Base-by-base conservation (phyloP, 92 coral and sea anemone genomes). In the Phenganax marumi region DNA sequence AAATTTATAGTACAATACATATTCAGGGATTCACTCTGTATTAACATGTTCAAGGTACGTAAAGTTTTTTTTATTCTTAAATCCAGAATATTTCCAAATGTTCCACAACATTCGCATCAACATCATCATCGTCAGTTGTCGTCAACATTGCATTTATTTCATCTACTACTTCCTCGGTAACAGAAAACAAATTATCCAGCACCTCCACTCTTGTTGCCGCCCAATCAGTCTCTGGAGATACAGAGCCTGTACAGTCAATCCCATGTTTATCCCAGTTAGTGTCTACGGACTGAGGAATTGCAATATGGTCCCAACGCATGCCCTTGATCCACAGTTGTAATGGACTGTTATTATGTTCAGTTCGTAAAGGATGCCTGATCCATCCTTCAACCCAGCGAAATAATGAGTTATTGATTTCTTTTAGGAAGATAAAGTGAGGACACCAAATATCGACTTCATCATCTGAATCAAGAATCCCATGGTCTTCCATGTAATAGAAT, bases 401-500 rank as follows among this genome's bases (percentile, higher is more conserved):
- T 54, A 52, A 75, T 13, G 80, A 53, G 53, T 75, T 25, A 52
- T 75, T 75, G 80, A 75, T 75, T 75, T 75, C 26, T 75, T 75
- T 75, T 63, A 51, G 54, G 46, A 75, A 75, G 33, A 52, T 63
- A 52, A 75, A 75, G 65, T 75, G 63, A 56, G 51, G 80, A 75
- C 80, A 75, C 80, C 80, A 75, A 10, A 75, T 26, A 63, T 75
- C 80, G 53, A 75, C 65, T 75, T 75, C 80, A 75, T 75, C 80
- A 21, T 51, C 80, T 50, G 80, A 64, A 33, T 75, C 50, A 17
- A 75, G 62, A 50, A 75, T 75, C 61, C 80, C 80, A 53, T 75
- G 62, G 26, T 75, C 80, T 56, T 75, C 80, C 80, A 52, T 50
- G 19, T 64, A 75, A n/a, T 75, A 52, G 80, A 75, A 75, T 6